A percentile compares a stretch with the other conserved stretches of the same genome.
These are phyloP conservation scores for Apostichopus parvimensis DNA, from an alignment of 35 echinoderm and acorn worm species.

Conservation along the genomic window DNA sequence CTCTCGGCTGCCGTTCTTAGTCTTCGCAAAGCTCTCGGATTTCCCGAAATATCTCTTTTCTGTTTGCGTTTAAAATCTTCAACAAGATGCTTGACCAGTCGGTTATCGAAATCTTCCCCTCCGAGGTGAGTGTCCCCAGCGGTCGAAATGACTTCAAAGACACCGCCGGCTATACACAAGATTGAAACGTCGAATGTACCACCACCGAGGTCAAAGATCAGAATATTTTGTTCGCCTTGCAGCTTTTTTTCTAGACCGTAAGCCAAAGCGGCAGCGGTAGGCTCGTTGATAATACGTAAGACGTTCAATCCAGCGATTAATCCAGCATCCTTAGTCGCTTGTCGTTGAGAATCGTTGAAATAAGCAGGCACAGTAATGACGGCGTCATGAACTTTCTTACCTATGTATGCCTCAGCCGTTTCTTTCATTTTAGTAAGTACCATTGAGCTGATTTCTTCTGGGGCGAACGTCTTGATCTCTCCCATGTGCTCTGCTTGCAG, in stretches of 20 bases:
- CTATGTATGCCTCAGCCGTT: conserved; percentile 87
- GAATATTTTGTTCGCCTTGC: conserved; percentile 70
- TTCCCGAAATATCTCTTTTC: conserved; percentile 68
- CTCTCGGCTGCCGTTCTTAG: conserved; percentile 74
- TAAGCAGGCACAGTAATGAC: conserved; percentile 95
- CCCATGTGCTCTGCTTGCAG: conserved; percentile 77
- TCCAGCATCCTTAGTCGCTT: conserved; percentile 94
- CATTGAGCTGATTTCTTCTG: conserved; percentile 98
- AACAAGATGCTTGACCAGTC: conserved; percentile 70
- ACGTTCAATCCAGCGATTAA: conserved; percentile 92
- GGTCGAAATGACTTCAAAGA: conserved; percentile 88
- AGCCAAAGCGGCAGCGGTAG: conserved; percentile 88
- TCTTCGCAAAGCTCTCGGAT: conserved; percentile 65
- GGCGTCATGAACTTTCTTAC: conserved; percentile 68
- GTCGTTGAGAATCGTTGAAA: conserved; percentile 90
- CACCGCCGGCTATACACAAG: conserved; percentile 73
- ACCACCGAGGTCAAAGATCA: conserved; percentile 93
- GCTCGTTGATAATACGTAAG: conserved; percentile 93
- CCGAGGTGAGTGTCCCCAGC: conserved; percentile 90
- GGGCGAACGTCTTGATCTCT: conserved; percentile 76
- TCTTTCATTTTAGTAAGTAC: conserved; percentile 91
- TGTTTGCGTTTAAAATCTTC: conserved; percentile 80
- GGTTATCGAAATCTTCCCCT: conserved; percentile 93
- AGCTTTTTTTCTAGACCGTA: conserved; percentile 89
- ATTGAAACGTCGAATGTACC: conserved; percentile 89